Conservation (phyloP, 2,113 vertebrate genomes). For the Fregetta grallaria region DNA sequence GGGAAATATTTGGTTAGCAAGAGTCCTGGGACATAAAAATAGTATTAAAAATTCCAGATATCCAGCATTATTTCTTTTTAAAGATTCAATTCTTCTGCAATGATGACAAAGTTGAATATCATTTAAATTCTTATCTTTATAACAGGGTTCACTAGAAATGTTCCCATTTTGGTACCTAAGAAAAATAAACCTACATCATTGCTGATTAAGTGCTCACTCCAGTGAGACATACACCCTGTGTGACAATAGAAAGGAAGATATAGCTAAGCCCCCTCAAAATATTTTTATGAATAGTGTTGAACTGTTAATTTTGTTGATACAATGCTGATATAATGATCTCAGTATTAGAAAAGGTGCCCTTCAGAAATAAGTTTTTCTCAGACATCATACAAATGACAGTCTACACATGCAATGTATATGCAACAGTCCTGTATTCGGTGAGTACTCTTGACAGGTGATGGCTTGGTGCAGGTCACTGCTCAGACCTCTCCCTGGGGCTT, state of each 20-base stretch:
- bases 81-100: neutral
- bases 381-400: neutral
- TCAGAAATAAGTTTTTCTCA: neutral
- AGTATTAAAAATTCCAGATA: neutral
- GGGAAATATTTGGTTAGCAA: neutral
- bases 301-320: neutral
- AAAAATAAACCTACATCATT: neutral
- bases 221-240: neutral
- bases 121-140: neutral
- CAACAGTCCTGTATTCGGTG: neutral
- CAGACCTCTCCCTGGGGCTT: neutral
- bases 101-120: neutral
- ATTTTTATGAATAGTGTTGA: neutral
- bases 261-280: neutral
- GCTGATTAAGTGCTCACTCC: neutral
- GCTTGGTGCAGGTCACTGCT: neutral
- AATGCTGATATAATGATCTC: neutral
- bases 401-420: rapidly evolving
- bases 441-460: neutral
- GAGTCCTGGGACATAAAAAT: neutral
- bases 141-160: neutral
- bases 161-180: neutral
- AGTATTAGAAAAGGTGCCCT: neutral
- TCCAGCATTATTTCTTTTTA: neutral
- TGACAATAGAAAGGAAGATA: neutral